Evolutionary conservation across 2,113 vertebrate genomes (phyloP), one percentile per base, ranked within the genome.

Genomic region (Muntiacus reevesi): DNA sequence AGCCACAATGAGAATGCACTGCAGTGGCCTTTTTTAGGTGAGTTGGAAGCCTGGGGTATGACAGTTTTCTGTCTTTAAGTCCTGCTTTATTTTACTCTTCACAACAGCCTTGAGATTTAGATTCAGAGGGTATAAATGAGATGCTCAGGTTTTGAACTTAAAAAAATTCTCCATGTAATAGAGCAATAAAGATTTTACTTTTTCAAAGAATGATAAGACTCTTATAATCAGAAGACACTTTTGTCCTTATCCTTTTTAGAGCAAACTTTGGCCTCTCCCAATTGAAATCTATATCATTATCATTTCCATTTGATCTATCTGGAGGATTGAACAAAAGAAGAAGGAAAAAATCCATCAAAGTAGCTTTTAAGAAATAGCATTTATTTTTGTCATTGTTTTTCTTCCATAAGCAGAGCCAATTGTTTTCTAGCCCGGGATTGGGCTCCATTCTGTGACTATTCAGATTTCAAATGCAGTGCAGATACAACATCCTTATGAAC

Each of bases 141-240:
- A 93, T 89, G 76, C 55, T 94, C 4, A 52, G 33, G 21, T 96
- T 95, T 97, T 94, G 57, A 97, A 94, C 86, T 97, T 94, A 95
- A 97, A 97, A 97, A 93, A 97, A 93, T 95, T 96, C 67, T 96
- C 89, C 28, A 5, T 74, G 64, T 91, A 97, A 97, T 64, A 92
- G 19, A 97, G 55, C 43, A 78, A 36, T 94, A 97, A 96, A 96
- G 95, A 92, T 95, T 97, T 96, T 59, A 91, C 36, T 64, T 90
- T 88, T 95, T 40, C 40, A 96, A 95, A 59, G 2, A n/a, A 47
- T 52, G 13, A 16, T 82, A 85, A 91, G 9, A 91, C 5, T 95
- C 25, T 45, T 92, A 86, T 92, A 82, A 93, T 89, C 60, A 83
- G 50, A 19, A 36, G 76, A 36, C 1, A 43, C 43, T 90, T 89